These are phyloP conservation scores for Xyrauchen texanus DNA, from an alignment of 2,113 vertebrate genomes.

Conservation along the genomic window DNA sequence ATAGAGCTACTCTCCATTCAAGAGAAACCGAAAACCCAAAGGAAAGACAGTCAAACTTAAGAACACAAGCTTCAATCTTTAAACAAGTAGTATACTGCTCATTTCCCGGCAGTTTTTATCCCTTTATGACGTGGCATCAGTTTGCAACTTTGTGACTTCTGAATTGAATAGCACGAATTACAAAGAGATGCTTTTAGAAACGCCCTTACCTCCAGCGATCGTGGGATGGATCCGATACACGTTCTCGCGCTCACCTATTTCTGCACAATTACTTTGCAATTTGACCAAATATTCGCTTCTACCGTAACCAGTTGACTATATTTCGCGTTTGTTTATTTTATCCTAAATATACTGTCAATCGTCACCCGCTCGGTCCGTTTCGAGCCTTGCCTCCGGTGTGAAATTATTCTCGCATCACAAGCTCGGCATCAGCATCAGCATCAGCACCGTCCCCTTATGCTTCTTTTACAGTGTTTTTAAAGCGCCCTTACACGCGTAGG, in stretches of 20 bases:
- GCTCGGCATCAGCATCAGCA: slow-evolving; percentile 3
- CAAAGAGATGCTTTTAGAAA: slow-evolving; percentile 37
- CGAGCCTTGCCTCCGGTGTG: slow-evolving; percentile 7
- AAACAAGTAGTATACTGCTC: not conserved
- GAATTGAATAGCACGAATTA: not conserved
- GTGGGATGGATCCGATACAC: slow-evolving; percentile 45
- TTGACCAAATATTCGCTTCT: not conserved
- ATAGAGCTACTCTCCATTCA: not conserved
- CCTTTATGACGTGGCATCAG: not conserved
- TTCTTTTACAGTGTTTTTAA: slow-evolving; percentile 53
- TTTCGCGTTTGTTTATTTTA: slow-evolving; percentile 21
- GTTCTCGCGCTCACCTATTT: slow-evolving; percentile 29
- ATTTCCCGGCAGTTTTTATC: not conserved
- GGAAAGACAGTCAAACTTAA: slow-evolving; percentile 11
- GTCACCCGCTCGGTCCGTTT: not conserved
- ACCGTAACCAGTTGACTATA: too few relatives aligned
- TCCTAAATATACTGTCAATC: slow-evolving; percentile 5
- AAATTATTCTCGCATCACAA: slow-evolving; percentile 30
- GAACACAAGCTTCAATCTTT: not conserved
- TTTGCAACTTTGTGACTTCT: not conserved
- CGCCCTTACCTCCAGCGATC: slow-evolving; percentile 57
- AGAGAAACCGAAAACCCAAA: not conserved
- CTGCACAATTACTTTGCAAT: not conserved
- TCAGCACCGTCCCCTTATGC: slow-evolving; percentile 23
- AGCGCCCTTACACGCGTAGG: slow-evolving; percentile 52